phyloP scores from a whole-genome alignment of 2,888 invertebrate species.

The Entomobrya proxima region DNA sequence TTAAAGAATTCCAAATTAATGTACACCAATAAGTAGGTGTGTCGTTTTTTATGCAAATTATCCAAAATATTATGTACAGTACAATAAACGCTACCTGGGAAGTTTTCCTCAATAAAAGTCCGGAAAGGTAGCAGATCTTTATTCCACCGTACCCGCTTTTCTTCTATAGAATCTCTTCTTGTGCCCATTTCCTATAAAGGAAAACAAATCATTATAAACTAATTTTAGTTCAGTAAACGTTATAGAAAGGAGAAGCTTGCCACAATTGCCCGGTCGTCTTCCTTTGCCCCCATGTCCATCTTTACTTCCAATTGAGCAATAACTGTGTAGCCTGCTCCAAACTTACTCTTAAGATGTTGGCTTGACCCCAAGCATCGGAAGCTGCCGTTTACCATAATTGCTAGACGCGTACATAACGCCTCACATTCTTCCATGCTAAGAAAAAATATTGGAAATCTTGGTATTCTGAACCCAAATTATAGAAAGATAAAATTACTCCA shows the following conservation, averaged over 20 bases:
- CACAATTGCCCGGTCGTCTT: constrained; percentile 66
- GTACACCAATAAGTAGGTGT: too few species aligned
- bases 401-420: constrained; percentile 87
- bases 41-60: background rate
- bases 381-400: constrained; percentile 89
- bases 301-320: constrained; percentile 82
- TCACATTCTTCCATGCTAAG: constrained; percentile 89
- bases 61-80: background rate
- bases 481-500: background rate
- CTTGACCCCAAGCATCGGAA: constrained; percentile 86
- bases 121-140: constrained; percentile 70
- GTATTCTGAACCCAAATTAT: background rate
- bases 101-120: constrained; percentile 70
- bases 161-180: constrained; percentile 41
- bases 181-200: constrained; percentile 53
- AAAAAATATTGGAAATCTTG: constrained; percentile 1
- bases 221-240: background rate
- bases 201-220: background rate
- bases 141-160: constrained; percentile 70
- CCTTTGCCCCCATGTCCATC: constrained; percentile 80
- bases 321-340: constrained; percentile 82
- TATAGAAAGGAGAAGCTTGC: constrained; percentile 81
- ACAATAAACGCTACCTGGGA: background rate
- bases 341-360: constrained; percentile 87
- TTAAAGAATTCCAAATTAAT: background rate